Conservation (phyloP, 2,888 invertebrate genomes). For the Nymphalis urticae region DNA sequence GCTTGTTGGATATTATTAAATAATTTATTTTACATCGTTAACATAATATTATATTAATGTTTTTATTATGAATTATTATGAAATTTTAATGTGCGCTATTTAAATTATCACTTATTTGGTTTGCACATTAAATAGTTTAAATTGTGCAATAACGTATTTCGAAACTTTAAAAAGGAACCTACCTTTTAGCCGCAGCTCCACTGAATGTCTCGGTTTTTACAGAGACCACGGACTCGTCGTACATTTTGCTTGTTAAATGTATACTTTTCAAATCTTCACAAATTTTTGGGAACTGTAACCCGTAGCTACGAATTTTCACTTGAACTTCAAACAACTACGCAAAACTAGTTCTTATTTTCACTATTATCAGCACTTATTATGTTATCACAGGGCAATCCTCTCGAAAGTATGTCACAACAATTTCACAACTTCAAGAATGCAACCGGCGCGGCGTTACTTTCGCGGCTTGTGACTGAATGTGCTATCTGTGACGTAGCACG, state of each 20-base stretch:
- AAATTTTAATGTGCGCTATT: background rate
- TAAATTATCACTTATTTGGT: background rate
- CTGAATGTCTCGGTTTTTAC: conserved; percentile 75
- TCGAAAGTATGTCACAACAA: conserved; percentile 71
- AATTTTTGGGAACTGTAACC: conserved; percentile 55
- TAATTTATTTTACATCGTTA: too few species aligned
- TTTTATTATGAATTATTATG: background rate
- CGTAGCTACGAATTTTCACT: conserved; percentile 52
- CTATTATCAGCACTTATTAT: conserved; percentile 42
- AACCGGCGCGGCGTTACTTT: conserved; percentile 55
- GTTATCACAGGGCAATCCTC: conserved; percentile 25
- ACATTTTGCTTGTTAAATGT: conserved; percentile 64
- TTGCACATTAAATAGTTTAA: conserved; percentile 4
- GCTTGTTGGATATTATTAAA: too few species aligned
- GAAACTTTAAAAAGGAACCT: conserved; percentile 37
- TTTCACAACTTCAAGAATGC: conserved; percentile 64
- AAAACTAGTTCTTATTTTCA: conserved; percentile 41
- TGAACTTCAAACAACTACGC: conserved; percentile 53
- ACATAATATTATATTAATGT: background rate
- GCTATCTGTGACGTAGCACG: conserved; percentile 42
- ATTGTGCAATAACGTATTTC: conserved; percentile 15
- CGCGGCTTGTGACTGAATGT: conserved; percentile 57
- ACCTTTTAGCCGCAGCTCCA: conserved; percentile 76
- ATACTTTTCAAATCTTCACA: conserved; percentile 68
- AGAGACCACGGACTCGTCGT: conserved; percentile 72